Conservation (phyloP, 2,888 invertebrate species). For the Diarsia rubi region DNA sequence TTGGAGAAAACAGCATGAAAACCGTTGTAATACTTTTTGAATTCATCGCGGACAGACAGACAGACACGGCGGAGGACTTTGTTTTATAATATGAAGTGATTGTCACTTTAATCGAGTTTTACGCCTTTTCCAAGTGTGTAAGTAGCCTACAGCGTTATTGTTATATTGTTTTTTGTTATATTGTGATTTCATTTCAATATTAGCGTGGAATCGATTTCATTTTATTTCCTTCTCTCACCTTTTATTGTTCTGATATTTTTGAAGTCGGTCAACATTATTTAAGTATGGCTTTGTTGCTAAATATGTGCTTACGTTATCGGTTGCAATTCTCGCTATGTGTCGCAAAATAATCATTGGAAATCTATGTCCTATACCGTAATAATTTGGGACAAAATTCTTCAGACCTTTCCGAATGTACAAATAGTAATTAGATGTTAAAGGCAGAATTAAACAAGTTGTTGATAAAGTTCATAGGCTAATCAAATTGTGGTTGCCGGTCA, state of each 20-base stretch:
- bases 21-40: too few species aligned
- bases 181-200: slow-evolving; percentile 46
- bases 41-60: too few species aligned
- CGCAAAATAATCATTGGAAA: neutral
- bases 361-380: neutral
- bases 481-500: neutral
- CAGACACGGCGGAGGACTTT: too few species aligned
- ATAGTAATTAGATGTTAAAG: neutral
- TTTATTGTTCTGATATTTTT: slow-evolving; percentile 10
- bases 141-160: neutral
- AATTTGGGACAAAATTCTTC: neutral
- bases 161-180: too few species aligned
- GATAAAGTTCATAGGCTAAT: neutral
- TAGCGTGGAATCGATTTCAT: slow-evolving; percentile 27
- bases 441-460: neutral
- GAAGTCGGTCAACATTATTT: slow-evolving; percentile 9
- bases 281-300: neutral
- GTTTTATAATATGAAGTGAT: too few species aligned
- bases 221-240: slow-evolving; percentile 19
- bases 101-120: neutral
- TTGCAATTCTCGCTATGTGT: neutral
- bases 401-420: neutral
- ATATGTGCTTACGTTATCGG: slow-evolving; percentile 2
- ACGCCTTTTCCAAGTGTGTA: neutral
- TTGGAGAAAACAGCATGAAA: too few species aligned